Base-by-base conservation (phyloP, 2,888 invertebrate species). In the Mimachlamys varia region DNA sequence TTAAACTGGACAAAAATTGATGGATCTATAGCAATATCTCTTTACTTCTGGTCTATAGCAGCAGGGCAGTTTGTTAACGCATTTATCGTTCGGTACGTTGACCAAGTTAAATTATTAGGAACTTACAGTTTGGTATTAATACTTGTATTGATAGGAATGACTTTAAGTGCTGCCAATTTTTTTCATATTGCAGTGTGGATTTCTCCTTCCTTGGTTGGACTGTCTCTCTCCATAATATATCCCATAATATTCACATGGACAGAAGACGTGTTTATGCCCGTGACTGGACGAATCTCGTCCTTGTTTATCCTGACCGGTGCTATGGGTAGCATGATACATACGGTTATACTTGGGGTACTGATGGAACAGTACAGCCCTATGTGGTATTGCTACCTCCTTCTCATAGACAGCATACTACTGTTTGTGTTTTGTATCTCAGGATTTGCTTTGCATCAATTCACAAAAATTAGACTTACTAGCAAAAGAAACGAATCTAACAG, bases 361-460 rank as follows among this genome's bases (percentile, higher is more conserved):
- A 62, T 62, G 62, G 62, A 62, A 17, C 17, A 62, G 22, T 62
- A n/a, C 62, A 22, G 22, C 62, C 17, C 17, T n/a, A 62, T 62
- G 62, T 62, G 62, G 62, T 62, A 22, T n/a, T 62, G 62, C 22
- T 62, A 62, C n/a, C 62, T 62, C n/a, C 22, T 62, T n/a, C 62
- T 62, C 22, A 22, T 7, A 22, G 62, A 62, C n/a, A 62, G 62
- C 22, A n/a, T 62, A 62, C 10, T 62, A n/a, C 22, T 62, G 3
- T 44, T 44, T 44, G 44, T 44, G 44, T 44, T 44, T 7, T 44
- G 44, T 7, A 44, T 44, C 3, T 44, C 44, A 44, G 44, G 44
- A 3, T 3, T 44, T 44, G 44, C 44, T 7, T 44, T 44, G 44
- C 44, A 44, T 44, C 44, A 7, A 44, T 44, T 44, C 44, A 44